phyloP scores from a whole-genome alignment of 1,140 invertebrate species.

The Dermatophagoides farinae region DNA sequence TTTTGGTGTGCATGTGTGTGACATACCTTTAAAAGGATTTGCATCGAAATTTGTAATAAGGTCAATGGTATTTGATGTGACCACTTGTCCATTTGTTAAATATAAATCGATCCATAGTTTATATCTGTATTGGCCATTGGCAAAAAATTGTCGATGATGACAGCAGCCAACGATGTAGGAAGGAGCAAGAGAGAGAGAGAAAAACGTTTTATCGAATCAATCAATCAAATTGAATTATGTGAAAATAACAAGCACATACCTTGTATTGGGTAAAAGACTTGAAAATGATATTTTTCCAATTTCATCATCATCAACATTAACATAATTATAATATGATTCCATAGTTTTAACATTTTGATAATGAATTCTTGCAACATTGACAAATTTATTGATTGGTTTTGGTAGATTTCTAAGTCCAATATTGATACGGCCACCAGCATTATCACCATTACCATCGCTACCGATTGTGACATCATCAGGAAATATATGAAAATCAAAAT shows the following conservation, averaged over 20 bases:
- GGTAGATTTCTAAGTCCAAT: slow-evolving; percentile 56
- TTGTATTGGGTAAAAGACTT: slow-evolving; percentile 53
- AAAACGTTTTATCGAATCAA: background rate
- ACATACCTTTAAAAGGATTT: background rate
- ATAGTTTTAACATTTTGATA: slow-evolving; percentile 38
- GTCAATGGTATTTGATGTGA: slow-evolving; percentile 18
- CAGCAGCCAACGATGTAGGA: background rate
- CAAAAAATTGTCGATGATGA: background rate
- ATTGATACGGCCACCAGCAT: slow-evolving; percentile 6
- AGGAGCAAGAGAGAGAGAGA: background rate
- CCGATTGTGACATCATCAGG: slow-evolving; percentile 46
- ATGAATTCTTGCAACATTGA: slow-evolving; percentile 67
- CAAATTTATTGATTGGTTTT: slow-evolving; percentile 63
- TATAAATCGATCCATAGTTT: slow-evolving; percentile 19
- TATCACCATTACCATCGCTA: too few species aligned
- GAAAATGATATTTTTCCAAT: slow-evolving; percentile 42
- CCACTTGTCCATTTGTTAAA: slow-evolving; percentile 18
- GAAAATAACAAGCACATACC: slow-evolving; percentile 23
- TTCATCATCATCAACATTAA: slow-evolving; percentile 50
- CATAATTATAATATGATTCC: slow-evolving; percentile 42
- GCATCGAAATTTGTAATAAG: slow-evolving; percentile 17
- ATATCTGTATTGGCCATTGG: slow-evolving; percentile 14
- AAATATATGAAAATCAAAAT: slow-evolving; percentile 47
- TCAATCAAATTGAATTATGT: background rate
- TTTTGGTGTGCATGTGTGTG: slow-evolving; percentile 4